A percentile compares a stretch with the other conserved stretches of the same genome.
These are phyloP conservation scores for Crenuchus spilurus DNA, from an alignment of 2,797 vertebrate species.

Conservation along the genomic window DNA sequence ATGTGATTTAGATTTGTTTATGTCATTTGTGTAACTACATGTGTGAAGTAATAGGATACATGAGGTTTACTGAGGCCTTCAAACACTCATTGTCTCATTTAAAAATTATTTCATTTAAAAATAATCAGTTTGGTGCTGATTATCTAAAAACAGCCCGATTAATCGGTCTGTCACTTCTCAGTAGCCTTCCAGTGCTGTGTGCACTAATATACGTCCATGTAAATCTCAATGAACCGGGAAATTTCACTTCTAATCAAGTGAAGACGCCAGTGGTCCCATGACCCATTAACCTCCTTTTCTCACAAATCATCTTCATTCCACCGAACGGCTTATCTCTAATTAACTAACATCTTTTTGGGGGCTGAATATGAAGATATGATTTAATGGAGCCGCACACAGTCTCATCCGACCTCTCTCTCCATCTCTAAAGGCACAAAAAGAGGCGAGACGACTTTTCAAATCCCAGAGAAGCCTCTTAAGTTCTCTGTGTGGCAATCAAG, in stretches of 20 bases:
- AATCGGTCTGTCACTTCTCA: background rate
- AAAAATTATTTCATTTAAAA: no score
- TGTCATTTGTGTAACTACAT: no score
- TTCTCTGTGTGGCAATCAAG: conserved; percentile 29
- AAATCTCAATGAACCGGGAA: background rate
- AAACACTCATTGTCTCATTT: no score
- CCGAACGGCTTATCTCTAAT: background rate
- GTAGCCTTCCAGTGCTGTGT: background rate
- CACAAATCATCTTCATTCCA: background rate
- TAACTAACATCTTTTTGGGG: background rate
- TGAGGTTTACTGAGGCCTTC: no score
- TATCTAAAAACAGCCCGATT: no score
- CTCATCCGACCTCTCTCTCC: background rate
- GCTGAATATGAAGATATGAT: background rate
- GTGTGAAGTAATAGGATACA: no score
- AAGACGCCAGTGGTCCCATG: background rate
- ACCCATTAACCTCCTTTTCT: background rate
- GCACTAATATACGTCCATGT: no score
- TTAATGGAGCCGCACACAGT: background rate
- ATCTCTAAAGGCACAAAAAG: conserved; percentile 1
- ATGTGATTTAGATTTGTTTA: no score
- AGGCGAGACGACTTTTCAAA: conserved; percentile 14
- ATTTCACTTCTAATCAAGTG: background rate
- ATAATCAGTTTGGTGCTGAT: no score
- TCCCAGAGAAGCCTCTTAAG: conserved; percentile 19